phyloP scores from a whole-genome alignment of 2,888 invertebrate species.

The Geotrupes spiniger region DNA sequence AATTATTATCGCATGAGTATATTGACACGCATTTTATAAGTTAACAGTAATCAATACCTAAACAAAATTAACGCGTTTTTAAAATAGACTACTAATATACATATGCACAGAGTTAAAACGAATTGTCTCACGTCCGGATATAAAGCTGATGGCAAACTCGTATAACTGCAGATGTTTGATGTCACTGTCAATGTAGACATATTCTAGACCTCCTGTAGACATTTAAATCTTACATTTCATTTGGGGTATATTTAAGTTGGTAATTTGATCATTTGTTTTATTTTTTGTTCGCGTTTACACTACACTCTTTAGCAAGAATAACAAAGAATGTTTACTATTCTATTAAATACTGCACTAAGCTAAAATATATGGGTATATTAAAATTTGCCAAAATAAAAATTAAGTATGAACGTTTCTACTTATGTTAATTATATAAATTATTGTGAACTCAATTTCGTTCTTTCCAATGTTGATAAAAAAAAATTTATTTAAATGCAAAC shows the following conservation, averaged over 20 bases:
- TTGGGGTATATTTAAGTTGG: conserved; percentile 27
- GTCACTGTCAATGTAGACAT: conserved; percentile 32
- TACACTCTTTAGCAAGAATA: conserved; percentile 6
- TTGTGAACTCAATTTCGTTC: too few species aligned
- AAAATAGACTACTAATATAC: conserved; percentile 11
- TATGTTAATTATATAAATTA: too few species aligned
- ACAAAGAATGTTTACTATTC: background rate
- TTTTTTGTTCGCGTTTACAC: conserved; percentile 17
- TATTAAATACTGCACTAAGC: background rate
- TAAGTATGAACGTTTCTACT: too few species aligned
- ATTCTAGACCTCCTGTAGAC: conserved; percentile 30
- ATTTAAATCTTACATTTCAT: conserved; percentile 27
- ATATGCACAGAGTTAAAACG: background rate
- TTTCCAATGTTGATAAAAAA: too few species aligned
- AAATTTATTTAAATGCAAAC: too few species aligned
- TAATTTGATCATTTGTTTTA: conserved; percentile 31
- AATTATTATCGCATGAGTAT: too few species aligned
- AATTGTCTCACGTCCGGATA: conserved; percentile 5
- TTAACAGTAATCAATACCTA: background rate
- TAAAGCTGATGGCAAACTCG: conserved; percentile 5
- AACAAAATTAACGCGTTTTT: conserved; percentile 3
- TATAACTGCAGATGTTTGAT: conserved; percentile 27
- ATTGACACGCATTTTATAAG: too few species aligned
- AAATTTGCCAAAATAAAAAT: too few species aligned
- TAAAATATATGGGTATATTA: too few species aligned